Evolutionary conservation across 2,888 invertebrate species (phyloP), one percentile per base, ranked within the genome.

Genomic region (Andrena bicolor): DNA sequence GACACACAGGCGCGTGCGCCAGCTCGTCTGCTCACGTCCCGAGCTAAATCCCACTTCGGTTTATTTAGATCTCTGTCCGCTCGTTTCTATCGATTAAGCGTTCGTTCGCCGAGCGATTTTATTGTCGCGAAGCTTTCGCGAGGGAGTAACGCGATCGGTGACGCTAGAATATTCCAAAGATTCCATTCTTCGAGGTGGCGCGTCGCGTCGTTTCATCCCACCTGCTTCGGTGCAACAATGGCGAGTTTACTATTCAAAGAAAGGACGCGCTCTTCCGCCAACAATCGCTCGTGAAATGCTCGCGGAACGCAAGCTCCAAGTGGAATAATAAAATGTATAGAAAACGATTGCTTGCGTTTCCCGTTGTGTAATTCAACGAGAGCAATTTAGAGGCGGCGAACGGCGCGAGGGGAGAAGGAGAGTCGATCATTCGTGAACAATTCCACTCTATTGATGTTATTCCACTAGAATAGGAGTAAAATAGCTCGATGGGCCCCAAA

Each of bases 401-500:
- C 16, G 63, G 28, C 35, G 13, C 41, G 48, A 8, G 28, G 6
- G 66, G 71, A 20, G 63, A 66, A 48, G 41, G 20, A 10, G 56
- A 23, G 53, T 51, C 69, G 80, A 78, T 80, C 78, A 68, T 72
- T 80, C 71, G 71, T 30, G 73, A 69, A 81, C 80, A 79, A 69
- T 65, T 32, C 23, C 73, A 20, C 56, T 79, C 73, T 58, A 81
- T 81, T 64, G 70, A 70, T 74, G 79, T 74, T 79, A 70, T 79
- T 79, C 70, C 64, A 26, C 53, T 20, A 48, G 65, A 70, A 81
- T 63, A 53, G 73, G 32, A 56, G 58, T 26, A 73, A 74, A 81
- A 81, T 74, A 79, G 74, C 28, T 58, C 61, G 49, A 48, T 51
- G 49, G 35, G 56, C 23, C 63, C 30, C 26, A 72, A 79, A 81